Base-by-base conservation (phyloP, 2,888 invertebrate species). In the Zeuzera pyrina region DNA sequence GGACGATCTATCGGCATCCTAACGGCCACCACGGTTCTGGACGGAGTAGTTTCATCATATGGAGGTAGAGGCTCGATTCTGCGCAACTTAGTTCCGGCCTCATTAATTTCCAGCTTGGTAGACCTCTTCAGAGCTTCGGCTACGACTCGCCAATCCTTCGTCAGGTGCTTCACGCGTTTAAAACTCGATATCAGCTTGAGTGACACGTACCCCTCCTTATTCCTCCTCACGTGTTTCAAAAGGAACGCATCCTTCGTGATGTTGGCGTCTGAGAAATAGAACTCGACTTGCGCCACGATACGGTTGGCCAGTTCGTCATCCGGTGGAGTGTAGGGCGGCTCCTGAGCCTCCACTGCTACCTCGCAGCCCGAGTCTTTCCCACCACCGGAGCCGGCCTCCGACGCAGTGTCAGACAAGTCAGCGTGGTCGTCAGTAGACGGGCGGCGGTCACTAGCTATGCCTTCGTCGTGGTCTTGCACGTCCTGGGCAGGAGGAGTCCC, bases 191-290 rank as follows among this genome's bases (percentile, higher is more conserved):
- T 94, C 35, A 98, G 84, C 69, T 97, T 98, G 31, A 98, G 84
- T 32, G 95, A 96, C 10, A 98, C 97, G 73, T 92, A 97, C 12
- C 97, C 97, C 72, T 96, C 96, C 72, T 96, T 97, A 71, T 97
- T 97, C 32, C 97, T 87, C 34, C 94, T 89, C 12, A 97, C 96
- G 65, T 97, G 97, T 66, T 98, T 98, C 41, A 97, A 76, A 27
- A 98, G 85, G 72, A 98, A 98, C 8, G 97, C 95, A 64, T 98
- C 97, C 66, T 97, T 97, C 2, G 95, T 89, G 47, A 98, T 94
- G 67, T 95, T 96, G 30, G 93, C 94, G 61, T 98, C 95, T 39
- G 95, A 95, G 76, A 98, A 97, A 73, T 97, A 97, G 64, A 93
- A 95, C 76, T 98, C 97, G 13, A 97, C 97, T 64, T 95, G 95